These are phyloP conservation scores for Anagrus nilaparvatae DNA, from an alignment of 1,140 invertebrate genomes.

Conservation along the genomic window DNA sequence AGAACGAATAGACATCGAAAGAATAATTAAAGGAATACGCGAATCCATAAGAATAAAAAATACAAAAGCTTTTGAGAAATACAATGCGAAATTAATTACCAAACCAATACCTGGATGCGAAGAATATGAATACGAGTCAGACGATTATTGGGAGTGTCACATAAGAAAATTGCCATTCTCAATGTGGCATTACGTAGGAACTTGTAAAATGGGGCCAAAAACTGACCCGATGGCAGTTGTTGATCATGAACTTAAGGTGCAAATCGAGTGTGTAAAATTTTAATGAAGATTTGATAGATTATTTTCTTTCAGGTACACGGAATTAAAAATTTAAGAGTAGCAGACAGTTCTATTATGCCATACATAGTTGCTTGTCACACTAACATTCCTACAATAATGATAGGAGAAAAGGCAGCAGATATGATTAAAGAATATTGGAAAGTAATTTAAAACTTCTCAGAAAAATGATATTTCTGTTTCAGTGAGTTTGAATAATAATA, in stretches of 20 bases:
- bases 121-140: conserved; percentile 32
- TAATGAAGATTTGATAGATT: too few relatives aligned
- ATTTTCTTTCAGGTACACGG: too few relatives aligned
- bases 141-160: conserved; percentile 28
- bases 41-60: conserved; percentile 20
- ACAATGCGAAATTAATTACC: conserved; percentile 31
- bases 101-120: conserved; percentile 42
- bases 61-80: conserved; percentile 24
- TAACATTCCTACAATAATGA: too few relatives aligned
- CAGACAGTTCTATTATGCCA: too few relatives aligned
- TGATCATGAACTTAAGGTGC: conserved; percentile 45
- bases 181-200: conserved; percentile 51
- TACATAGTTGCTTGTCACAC: too few relatives aligned
- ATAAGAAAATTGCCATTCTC: conserved; percentile 39
- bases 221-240: conserved; percentile 45
- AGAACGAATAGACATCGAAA: conserved; percentile 39
- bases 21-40: conserved; percentile 42
- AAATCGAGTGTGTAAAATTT: too few relatives aligned
- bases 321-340: too few relatives aligned
- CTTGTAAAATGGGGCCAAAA: conserved; percentile 54
- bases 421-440: too few relatives aligned
- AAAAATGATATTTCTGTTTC: too few relatives aligned
- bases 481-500: too few relatives aligned
- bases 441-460: too few relatives aligned
- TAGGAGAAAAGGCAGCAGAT: too few relatives aligned